phyloP scores from a whole-genome alignment of 1,140 invertebrate genomes.

The Ylistrum balloti region DNA sequence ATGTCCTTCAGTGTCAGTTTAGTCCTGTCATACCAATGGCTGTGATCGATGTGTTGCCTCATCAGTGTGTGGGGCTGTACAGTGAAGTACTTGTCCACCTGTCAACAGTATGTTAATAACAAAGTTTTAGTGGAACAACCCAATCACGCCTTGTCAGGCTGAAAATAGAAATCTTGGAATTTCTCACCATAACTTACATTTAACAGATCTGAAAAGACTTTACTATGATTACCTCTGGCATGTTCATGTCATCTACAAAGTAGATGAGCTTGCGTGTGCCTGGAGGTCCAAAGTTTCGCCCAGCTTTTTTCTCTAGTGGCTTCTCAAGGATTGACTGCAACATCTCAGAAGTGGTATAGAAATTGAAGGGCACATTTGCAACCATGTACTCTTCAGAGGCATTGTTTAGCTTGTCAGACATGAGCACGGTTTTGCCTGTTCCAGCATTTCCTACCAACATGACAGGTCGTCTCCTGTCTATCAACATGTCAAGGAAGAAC shows the following conservation, averaged over 20 bases:
- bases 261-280: constrained; percentile 97
- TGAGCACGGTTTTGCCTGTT: constrained; percentile 81
- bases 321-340: constrained; percentile 96
- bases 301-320: constrained; percentile 98
- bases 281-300: constrained; percentile 96
- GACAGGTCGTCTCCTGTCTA: constrained; percentile 93
- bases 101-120: constrained; percentile 2
- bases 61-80: constrained; percentile 98
- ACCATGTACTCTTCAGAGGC: constrained; percentile 94
- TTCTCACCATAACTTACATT: no score
- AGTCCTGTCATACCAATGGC: constrained; percentile 95
- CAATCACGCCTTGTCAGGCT: no score
- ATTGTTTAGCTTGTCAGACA: constrained; percentile 92
- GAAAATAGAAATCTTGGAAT: no score
- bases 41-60: constrained; percentile 96
- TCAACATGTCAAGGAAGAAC: constrained; percentile 94
- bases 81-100: constrained; percentile 95
- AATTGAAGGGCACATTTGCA: constrained; percentile 97
- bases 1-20: constrained; percentile 97
- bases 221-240: constrained; percentile 91
- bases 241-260: constrained; percentile 99
- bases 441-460: constrained; percentile 96
- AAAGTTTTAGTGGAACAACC: background rate
- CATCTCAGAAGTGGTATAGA: constrained; percentile 98
- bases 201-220: no score